Evolutionary conservation across 2,113 vertebrate species (phyloP).

Genomic region (Rhombomys opimus): DNA sequence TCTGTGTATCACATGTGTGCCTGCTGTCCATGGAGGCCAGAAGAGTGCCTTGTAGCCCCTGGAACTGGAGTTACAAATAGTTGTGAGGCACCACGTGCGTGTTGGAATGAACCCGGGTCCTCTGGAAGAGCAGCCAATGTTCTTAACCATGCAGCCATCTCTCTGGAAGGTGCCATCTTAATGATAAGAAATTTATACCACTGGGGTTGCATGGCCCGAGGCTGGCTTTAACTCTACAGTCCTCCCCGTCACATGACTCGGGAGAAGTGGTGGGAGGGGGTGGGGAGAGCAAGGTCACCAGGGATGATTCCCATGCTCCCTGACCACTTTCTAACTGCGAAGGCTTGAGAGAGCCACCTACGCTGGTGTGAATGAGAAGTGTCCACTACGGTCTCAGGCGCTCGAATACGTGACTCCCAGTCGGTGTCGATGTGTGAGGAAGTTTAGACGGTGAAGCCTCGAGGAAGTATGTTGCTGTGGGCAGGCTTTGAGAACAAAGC

Average conservation of each 20-base stretch:
- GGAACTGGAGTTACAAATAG: background rate
- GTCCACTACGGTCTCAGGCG: background rate
- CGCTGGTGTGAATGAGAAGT: background rate
- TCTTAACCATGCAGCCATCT: background rate
- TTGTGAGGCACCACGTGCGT: too few relatives aligned
- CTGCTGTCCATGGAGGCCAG: background rate
- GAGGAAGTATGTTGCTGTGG: background rate
- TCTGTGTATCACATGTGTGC: background rate
- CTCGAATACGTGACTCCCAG: background rate
- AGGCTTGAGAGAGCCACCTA: background rate
- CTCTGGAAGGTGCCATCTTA: background rate
- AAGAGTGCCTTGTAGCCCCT: background rate
- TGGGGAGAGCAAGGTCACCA: background rate
- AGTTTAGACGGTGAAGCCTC: background rate
- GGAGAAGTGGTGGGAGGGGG: background rate
- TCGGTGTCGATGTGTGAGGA: background rate
- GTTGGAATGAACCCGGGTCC: background rate
- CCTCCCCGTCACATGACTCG: background rate
- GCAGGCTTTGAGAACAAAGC: background rate
- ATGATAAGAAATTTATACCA: background rate
- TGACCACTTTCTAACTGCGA: background rate
- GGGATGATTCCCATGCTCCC: background rate
- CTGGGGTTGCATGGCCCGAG: background rate
- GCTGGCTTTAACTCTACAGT: background rate
- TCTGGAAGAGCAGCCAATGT: background rate